Evolutionary conservation across 2,888 invertebrate genomes (phyloP), one percentile per base, ranked within the genome.

Genomic region (Bombylius major): DNA sequence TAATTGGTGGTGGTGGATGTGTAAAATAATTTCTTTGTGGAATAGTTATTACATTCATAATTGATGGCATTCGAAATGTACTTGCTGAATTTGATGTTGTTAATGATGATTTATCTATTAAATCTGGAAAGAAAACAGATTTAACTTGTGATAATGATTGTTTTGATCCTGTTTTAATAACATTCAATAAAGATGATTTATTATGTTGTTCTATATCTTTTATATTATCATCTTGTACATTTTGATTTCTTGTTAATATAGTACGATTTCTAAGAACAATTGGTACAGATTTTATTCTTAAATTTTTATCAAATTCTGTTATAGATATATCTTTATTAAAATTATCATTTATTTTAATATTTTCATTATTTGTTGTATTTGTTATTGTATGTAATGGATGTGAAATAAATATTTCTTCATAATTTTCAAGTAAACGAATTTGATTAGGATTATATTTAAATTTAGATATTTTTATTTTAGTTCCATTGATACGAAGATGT

Each of bases 21-120:
- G 68, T 65, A 61, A 72, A 72, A 14, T 66, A 66, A 4, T 66
- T 65, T 54, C 65, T 69, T 5, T 68, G 64, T 56, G 71, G 69
- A 31, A 71, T 55, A 13, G 42, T 50, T 50, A 54, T 54, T 0
- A 73, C 67, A 58, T 70, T 72, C 1, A 71, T 62, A 48, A 73
- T 72, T 8, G 73, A 72, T 4, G 73, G 73, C 71, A 73, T 73
- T 45, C 69, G 60, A 13, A 62, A 33, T 1, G 59, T 57, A 12
- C 62, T 65, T 5, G 66, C 68, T 14, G 66, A 66, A 48, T 65
- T 66, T 13, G 65, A 60, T 8, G 59, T 57, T 31, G 56, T 54
- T 23, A 53, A 31, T 32, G 58, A 55, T 32, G 54, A 57, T 23
- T 55, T 57, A 6, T 59, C 54, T 31, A 51, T 12, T 23, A n/a